Base-by-base conservation (phyloP, 2,888 invertebrate genomes). In the Latrodectus elegans region DNA sequence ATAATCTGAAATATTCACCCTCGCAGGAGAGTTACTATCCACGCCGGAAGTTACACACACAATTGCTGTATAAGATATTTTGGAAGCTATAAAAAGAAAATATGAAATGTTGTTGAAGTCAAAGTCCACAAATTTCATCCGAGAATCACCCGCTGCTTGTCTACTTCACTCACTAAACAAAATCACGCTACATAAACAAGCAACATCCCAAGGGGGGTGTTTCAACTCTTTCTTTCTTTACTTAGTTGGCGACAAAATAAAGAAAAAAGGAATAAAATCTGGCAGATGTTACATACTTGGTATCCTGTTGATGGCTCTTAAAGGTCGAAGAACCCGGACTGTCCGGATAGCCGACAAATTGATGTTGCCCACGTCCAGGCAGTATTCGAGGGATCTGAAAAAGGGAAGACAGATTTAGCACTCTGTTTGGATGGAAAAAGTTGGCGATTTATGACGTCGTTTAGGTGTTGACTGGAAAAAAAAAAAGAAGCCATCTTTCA, bases 291-390 rank as follows among this genome's bases (percentile, higher is more conserved):
- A 95, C 97, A 97, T 94, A 97, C 99, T 99, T 92, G 99, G 99
- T 95, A 99, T 99, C 93, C 99, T 95, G 94, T 99, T 99, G 93
- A 99, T 99, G 89, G 99, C 99, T 91, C 99, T 94, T 90, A 99
- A 94, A 70, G 99, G 99, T 92, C 99, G 94, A 89, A 99, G 94
- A 89, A 99, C 99, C 92, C 99, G 95, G 92, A 99, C 98, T 89
- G 99, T 99, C 91, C 99, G 94, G 92, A 99, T 99, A 83, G 99
- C 98, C 89, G 99, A 98, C 92, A 99, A 94, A 93, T 99, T 99
- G 93, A 99, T 96, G 93, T 98, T 99, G 92, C 99, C 98, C 92
- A 98, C 96, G 92, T 98, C 96, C 92, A 99, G 93, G 92, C 96
- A 95, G 92, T 97, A 97, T 93, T 97, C 97, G 91, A 97, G 92